Base-by-base conservation (phyloP, 1,140 invertebrate species). In the Aphis gossypii region DNA sequence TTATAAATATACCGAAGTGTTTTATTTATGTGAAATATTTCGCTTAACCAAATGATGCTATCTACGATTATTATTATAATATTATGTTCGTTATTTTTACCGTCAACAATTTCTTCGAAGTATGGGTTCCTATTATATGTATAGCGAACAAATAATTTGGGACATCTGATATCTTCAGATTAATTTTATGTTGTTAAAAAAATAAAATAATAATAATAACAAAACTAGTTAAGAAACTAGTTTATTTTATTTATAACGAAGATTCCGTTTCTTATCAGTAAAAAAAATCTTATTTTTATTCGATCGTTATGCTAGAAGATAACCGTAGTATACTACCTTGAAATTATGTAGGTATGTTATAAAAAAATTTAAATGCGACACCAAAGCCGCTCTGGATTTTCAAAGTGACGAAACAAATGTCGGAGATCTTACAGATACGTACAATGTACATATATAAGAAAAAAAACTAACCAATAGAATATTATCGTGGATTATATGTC, bases 151-250 rank as follows among this genome's bases (percentile, higher is more conserved):
- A 51, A 76, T 76, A 54, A 56, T 38, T 23, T 89, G 4, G n/a
- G 54, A 44, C 38, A 90, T 90, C 89, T 68, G 54, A 90, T 68
- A 68, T 89, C 87, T 54, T 89, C 35, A 35, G 25, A 60, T 38
- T 38, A 68, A 90, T 90, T 68, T 90, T 44, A 44, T 68, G n/a
- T 21, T 54, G n/a, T 25, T 30, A 11, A 89, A 44, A 90, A 44
- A 68, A 51, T 51, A 51, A 60, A 90, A 41, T 68, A 76, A 76
- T n/a, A 68, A 60, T 30, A 60, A 68, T 68, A 68, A 68, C 18
- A 68, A 90, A 60, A 90, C 89, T 90, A 90, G 54, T 60, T 56
- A 23, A 89, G 18, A 56, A 89, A 89, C 88, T 89, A 89, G 88
- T 89, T 89, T 89, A 35, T 54, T 89, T 90, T 90, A 56, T n/a